Evolutionary conservation across 2,888 invertebrate species (phyloP).

Genomic region (Limnephilus lunatus): DNA sequence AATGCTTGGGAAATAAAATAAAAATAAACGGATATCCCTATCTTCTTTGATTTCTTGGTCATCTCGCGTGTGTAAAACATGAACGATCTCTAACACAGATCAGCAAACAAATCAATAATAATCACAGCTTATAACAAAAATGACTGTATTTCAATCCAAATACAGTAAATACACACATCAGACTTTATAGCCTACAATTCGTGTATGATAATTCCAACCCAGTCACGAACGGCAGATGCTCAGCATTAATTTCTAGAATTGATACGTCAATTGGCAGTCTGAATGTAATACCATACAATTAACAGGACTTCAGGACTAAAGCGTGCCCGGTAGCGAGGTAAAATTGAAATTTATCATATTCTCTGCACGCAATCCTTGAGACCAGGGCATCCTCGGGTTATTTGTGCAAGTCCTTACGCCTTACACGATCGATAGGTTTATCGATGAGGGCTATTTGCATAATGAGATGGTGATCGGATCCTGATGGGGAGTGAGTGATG

Average conservation of each 20-base stretch:
- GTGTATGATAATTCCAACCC: conserved; percentile 5
- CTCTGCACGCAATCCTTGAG: conserved; percentile 24
- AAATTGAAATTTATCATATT: conserved; percentile 24
- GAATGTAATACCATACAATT: conserved; percentile 32
- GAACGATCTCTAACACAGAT: not conserved
- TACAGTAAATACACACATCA: conserved; percentile 1
- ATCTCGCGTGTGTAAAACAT: not conserved
- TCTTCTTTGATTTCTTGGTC: not conserved
- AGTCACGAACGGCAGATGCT: conserved; percentile 43
- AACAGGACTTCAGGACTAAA: conserved; percentile 3
- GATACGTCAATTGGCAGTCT: conserved; percentile 40
- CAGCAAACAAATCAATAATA: not conserved
- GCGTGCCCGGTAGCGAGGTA: conserved; percentile 19
- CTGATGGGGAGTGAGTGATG: not conserved
- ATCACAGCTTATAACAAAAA: conserved; percentile 19
- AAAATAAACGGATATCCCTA: not conserved
- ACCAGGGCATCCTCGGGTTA: conserved; percentile 17
- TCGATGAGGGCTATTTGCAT: conserved; percentile 31
- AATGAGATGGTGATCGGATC: conserved; percentile 34
- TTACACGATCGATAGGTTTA: conserved; percentile 38
- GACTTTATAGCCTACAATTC: conserved; percentile 4
- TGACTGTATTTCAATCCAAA: conserved; percentile 8
- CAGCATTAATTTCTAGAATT: conserved; percentile 38
- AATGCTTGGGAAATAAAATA: too few species aligned
- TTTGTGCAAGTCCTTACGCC: not conserved